phyloP scores from a whole-genome alignment of 2,113 vertebrate species.

The Urocolius indicus region DNA sequence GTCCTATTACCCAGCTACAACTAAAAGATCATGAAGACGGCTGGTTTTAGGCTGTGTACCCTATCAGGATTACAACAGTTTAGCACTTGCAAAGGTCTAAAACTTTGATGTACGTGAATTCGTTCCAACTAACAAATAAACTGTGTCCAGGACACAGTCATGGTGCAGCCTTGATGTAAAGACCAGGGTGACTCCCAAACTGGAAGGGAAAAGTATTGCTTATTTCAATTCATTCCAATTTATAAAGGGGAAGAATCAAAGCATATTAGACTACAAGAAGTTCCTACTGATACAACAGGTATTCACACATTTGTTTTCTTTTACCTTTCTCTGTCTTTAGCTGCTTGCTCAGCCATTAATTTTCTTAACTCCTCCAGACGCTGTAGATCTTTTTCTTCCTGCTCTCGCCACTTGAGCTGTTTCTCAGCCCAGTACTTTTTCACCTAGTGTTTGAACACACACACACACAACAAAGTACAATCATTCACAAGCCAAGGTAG shows the following conservation, averaged over 20 bases:
- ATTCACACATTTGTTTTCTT: neutral
- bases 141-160: neutral
- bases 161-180: neutral
- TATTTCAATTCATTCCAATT: neutral
- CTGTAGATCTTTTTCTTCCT: conserved; percentile 80
- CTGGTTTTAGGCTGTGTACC: neutral
- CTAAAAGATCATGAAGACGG: neutral
- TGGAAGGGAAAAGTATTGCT: neutral
- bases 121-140: neutral
- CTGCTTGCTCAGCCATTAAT: conserved; percentile 86
- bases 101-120: neutral
- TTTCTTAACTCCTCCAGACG: conserved; percentile 83
- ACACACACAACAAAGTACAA: conserved; percentile 18
- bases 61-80: neutral
- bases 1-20: neutral
- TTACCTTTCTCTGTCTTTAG: conserved; percentile 89
- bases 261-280: neutral
- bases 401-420: conserved; percentile 80
- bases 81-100: neutral
- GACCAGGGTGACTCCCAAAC: neutral
- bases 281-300: neutral
- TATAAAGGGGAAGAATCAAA: neutral
- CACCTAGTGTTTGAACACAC: conserved; percentile 78
- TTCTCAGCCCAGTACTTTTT: conserved; percentile 85
- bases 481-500: neutral